phyloP scores from a whole-genome alignment of 2,113 vertebrate genomes.

The Noctilio leporinus region DNA sequence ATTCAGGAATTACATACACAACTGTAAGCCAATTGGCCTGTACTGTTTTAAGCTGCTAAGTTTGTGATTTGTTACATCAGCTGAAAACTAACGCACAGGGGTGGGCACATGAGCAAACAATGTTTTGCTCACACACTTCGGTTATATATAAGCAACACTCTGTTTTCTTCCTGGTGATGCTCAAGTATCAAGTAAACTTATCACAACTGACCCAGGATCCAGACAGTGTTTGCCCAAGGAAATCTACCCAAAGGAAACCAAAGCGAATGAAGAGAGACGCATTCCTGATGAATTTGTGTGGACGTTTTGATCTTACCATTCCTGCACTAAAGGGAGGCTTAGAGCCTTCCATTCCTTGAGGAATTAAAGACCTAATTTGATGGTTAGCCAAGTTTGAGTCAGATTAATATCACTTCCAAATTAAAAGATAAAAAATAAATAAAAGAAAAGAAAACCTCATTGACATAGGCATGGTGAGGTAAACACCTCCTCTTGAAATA shows the following conservation, averaged over 20 bases:
- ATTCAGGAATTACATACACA: background rate
- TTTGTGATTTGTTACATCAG: background rate
- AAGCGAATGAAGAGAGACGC: background rate
- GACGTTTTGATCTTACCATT: background rate
- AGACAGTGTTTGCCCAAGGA: background rate
- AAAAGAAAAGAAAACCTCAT: background rate
- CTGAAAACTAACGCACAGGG: background rate
- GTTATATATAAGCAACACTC: background rate
- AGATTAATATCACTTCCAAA: background rate
- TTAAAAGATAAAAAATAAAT: background rate
- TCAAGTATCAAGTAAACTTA: background rate
- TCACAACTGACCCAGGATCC: too few relatives aligned
- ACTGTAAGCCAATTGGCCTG: background rate
- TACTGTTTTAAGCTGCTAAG: background rate
- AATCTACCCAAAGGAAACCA: background rate
- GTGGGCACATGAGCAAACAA: background rate
- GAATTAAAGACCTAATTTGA: background rate
- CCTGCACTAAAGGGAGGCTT: background rate
- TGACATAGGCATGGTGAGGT: background rate
- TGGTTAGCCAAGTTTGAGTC: background rate
- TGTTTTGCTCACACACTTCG: background rate
- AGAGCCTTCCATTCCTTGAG: background rate
- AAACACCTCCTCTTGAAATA: constrained; percentile 25
- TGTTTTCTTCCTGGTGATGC: background rate
- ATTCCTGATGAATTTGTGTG: background rate